A percentile compares a stretch with the other conserved stretches of the same genome.
Conservation (phyloP, 2,888 invertebrate genomes). For the Andrena praecox region DNA sequence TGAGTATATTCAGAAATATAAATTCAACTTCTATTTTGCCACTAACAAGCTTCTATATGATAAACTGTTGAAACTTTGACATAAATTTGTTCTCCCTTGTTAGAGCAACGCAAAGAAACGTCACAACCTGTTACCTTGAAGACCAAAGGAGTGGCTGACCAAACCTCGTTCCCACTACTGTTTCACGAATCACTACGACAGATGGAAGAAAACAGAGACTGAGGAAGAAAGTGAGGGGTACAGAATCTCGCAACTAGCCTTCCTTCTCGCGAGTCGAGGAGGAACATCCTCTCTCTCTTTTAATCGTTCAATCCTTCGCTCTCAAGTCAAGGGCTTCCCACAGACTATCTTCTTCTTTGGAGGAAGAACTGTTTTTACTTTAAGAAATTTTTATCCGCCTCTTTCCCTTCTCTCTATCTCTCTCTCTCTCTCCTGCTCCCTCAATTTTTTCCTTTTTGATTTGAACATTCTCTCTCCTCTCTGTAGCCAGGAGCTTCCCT, state of each 20-base stretch:
- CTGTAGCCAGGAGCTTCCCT: constrained; percentile 2
- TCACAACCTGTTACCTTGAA: too few species aligned
- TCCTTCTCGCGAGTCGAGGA: not conserved
- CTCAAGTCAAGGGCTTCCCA: not conserved
- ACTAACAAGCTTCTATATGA: too few species aligned
- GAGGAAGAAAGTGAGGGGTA: not conserved
- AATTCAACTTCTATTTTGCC: too few species aligned
- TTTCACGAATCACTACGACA: not conserved
- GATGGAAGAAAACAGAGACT: not conserved
- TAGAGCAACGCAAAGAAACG: too few species aligned
- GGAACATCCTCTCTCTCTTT: not conserved
- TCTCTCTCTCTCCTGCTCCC: not conserved
- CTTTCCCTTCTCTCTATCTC: not conserved
- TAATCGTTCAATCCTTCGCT: constrained; percentile 19
- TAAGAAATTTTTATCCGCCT: constrained; percentile 1
- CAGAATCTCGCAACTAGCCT: not conserved
- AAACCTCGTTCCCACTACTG: not conserved
- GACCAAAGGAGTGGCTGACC: too few species aligned
- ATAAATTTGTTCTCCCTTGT: too few species aligned
- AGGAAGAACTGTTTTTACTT: not conserved
- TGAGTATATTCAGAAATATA: too few species aligned
- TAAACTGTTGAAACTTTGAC: too few species aligned
- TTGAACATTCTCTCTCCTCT: not conserved
- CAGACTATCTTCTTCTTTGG: not conserved
- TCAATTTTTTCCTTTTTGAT: not conserved